phyloP scores from a whole-genome alignment of 2,888 invertebrate genomes.

The Andrena bicolor region DNA sequence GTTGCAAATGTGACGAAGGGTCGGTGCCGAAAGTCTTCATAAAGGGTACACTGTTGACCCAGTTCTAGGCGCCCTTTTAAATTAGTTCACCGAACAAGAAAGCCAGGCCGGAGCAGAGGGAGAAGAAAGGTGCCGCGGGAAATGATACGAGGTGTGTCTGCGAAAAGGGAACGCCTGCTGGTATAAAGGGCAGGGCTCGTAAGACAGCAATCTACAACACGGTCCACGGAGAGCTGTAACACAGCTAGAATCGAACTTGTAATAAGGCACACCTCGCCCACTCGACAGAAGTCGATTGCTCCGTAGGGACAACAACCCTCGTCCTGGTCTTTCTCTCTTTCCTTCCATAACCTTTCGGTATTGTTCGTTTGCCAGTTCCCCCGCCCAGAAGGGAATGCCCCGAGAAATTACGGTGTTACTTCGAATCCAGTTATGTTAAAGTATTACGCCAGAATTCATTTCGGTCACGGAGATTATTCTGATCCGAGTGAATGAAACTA shows the following conservation, averaged over 20 bases:
- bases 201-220: slow-evolving; percentile 76
- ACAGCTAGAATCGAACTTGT: slow-evolving; percentile 81
- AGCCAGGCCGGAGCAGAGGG: slow-evolving; percentile 22
- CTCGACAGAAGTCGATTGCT: slow-evolving; percentile 77
- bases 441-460: slow-evolving; percentile 20
- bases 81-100: slow-evolving; percentile 71
- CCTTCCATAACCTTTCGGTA: slow-evolving; percentile 49
- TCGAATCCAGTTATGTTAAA: slow-evolving; percentile 16
- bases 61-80: slow-evolving; percentile 68
- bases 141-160: slow-evolving; percentile 57
- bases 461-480: neutral
- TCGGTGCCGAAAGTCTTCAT: slow-evolving; percentile 5
- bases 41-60: slow-evolving; percentile 62
- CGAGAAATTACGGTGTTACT: slow-evolving; percentile 39
- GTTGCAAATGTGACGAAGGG: slow-evolving; percentile 36
- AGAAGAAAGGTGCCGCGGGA: slow-evolving; percentile 58
- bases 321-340: slow-evolving; percentile 35
- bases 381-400: slow-evolving; percentile 20
- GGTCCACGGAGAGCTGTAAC: slow-evolving; percentile 80
- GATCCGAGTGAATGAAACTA: neutral
- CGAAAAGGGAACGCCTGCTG: slow-evolving; percentile 40
- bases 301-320: slow-evolving; percentile 67
- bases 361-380: slow-evolving; percentile 42
- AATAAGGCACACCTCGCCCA: slow-evolving; percentile 79
- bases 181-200: slow-evolving; percentile 66